Evolutionary conservation across 2,797 vertebrate species (phyloP).

Genomic region (Phrynocephalus guinanensis): DNA sequence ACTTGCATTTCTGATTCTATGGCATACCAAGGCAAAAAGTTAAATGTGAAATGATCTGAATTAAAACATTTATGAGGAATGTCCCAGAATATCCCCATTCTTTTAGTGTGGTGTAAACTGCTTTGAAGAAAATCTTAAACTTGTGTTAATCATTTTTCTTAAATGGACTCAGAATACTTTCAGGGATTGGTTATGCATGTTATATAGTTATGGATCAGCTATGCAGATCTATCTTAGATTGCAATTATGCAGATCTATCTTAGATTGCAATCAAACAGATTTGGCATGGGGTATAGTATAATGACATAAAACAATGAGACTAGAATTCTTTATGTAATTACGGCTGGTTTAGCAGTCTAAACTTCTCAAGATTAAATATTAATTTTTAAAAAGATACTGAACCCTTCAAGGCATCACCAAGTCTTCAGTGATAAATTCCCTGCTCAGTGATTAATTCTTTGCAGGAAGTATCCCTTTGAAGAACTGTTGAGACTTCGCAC

Average conservation of each 20-base stretch:
- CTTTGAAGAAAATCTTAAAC: slow-evolving; percentile 10
- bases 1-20: slow-evolving; percentile 30
- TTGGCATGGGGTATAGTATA: neutral
- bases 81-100: neutral
- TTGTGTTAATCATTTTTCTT: slow-evolving; percentile 7
- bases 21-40: neutral
- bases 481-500: neutral
- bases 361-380: neutral
- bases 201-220: neutral
- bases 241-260: neutral
- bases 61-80: slow-evolving; percentile 6
- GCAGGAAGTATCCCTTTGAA: neutral
- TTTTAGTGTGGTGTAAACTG: neutral
- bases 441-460: neutral
- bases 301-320: neutral
- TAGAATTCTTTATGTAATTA: neutral
- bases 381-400: neutral
- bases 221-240: neutral
- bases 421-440: neutral
- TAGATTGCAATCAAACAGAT: neutral
- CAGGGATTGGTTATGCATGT: neutral
- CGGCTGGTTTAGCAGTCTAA: neutral
- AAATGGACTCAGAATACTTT: neutral
- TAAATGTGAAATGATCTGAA: slow-evolving; percentile 14
- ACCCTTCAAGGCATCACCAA: neutral